Conservation (phyloP, 2,113 vertebrate genomes). For the Garra rufa region DNA sequence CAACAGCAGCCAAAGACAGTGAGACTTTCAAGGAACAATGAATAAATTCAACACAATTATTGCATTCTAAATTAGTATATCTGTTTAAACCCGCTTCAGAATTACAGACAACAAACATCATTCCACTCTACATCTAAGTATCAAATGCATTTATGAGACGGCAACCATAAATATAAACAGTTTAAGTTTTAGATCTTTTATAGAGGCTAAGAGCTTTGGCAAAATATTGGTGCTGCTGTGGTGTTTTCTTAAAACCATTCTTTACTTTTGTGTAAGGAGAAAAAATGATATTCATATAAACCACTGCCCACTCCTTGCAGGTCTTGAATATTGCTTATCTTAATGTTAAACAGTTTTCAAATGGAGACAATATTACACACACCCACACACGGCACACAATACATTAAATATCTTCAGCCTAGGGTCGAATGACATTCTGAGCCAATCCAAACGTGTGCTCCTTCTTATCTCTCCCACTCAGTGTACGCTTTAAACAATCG, state of each 20-base stretch:
- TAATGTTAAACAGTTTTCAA: neutral
- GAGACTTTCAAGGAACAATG: neutral
- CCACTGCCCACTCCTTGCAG: neutral
- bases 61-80: neutral
- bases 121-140: neutral
- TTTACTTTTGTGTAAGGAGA: neutral
- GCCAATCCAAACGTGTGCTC: neutral
- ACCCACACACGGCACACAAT: neutral
- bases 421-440: neutral
- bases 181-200: neutral
- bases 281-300: neutral
- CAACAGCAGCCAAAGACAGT: neutral
- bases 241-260: neutral
- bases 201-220: too few species aligned
- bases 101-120: neutral
- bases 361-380: neutral
- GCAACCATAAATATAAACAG: neutral
- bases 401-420: constrained; percentile 10
- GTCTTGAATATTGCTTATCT: neutral
- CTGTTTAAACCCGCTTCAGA: neutral
- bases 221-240: too few species aligned
- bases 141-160: neutral
- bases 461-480: constrained; percentile 14
- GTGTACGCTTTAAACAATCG: neutral
- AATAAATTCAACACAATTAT: neutral